These are phyloP conservation scores for Halocynthia roretzi DNA, from an alignment of 23 tunicate genomes.

Conservation along the genomic window DNA sequence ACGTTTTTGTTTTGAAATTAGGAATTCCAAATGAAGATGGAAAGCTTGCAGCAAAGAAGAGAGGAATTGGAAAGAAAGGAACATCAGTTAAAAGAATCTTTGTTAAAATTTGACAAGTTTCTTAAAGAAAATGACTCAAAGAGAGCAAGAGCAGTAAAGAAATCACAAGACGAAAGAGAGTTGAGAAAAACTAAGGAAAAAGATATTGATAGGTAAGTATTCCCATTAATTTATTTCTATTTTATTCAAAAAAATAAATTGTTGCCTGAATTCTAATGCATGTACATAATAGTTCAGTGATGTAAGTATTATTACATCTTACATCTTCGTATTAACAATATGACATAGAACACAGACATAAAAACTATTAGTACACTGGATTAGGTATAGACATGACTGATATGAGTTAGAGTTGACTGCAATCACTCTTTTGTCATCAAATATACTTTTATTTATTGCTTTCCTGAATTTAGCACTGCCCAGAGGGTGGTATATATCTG, in stretches of 20 bases:
- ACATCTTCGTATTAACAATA: neutral
- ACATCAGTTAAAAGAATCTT: conserved; percentile 88
- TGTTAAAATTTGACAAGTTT: conserved; percentile 91
- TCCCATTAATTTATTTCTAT: neutral
- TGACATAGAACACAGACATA: too few relatives aligned
- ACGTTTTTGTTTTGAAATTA: conserved; percentile 6
- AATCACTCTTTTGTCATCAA: too few relatives aligned
- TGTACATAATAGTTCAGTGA: neutral
- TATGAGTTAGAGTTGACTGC: too few relatives aligned
- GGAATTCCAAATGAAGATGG: conserved; percentile 99
- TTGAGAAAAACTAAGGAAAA: conserved; percentile 61
- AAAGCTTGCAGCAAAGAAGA: conserved; percentile 91
- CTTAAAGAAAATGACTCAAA: conserved; percentile 96
- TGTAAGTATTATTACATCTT: neutral
- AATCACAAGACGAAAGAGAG: conserved; percentile 84
- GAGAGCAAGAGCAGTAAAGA: conserved; percentile 86
- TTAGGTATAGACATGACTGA: too few relatives aligned
- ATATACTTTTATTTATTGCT: too few relatives aligned
- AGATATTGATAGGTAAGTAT: conserved; percentile 51
- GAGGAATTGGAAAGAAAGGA: conserved; percentile 94
- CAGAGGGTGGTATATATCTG: too few relatives aligned
- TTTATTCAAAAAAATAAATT: neutral
- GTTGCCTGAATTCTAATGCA: too few relatives aligned
- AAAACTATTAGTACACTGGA: too few relatives aligned
- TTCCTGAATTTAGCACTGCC: too few relatives aligned